Evolutionary conservation across 2,797 vertebrate species (phyloP).

Genomic region (Prunella strophiata): DNA sequence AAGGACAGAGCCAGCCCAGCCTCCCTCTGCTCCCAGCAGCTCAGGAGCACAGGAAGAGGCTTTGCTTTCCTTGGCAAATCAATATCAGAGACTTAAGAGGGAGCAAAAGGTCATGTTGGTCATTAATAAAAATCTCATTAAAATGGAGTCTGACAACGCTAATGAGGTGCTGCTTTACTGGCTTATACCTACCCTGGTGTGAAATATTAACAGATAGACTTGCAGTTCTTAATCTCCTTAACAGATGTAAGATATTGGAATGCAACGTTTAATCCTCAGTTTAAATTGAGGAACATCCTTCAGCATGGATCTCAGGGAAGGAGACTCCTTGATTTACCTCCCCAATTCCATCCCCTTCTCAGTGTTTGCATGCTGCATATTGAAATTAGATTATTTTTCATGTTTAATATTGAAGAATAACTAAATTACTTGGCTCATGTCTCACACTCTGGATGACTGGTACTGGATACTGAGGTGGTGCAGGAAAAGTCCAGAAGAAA

Average conservation of each 20-base stretch:
- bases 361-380: not conserved
- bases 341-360: not conserved
- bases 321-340: slow-evolving; percentile 1
- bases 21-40: not conserved
- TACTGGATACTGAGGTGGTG: not conserved
- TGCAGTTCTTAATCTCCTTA: slow-evolving; percentile 61
- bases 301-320: not conserved
- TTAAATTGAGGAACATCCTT: slow-evolving; percentile 47
- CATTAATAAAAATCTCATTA: slow-evolving; percentile 73
- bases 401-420: slow-evolving; percentile 8
- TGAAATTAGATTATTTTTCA: slow-evolving; percentile 24
- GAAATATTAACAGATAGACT: slow-evolving; percentile 67
- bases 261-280: slow-evolving; percentile 32
- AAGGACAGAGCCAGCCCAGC: not conserved
- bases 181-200: slow-evolving; percentile 56
- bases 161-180: slow-evolving; percentile 63
- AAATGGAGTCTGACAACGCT: slow-evolving; percentile 37
- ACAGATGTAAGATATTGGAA: slow-evolving; percentile 66
- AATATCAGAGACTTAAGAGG: slow-evolving; percentile 8
- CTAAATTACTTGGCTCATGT: not conserved
- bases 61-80: slow-evolving; percentile 42
- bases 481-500: not conserved
- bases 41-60: not conserved
- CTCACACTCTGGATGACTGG: not conserved
- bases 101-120: slow-evolving; percentile 47